Conservation (phyloP, 2,888 invertebrate genomes). For the Drosophila paranaensis region DNA sequence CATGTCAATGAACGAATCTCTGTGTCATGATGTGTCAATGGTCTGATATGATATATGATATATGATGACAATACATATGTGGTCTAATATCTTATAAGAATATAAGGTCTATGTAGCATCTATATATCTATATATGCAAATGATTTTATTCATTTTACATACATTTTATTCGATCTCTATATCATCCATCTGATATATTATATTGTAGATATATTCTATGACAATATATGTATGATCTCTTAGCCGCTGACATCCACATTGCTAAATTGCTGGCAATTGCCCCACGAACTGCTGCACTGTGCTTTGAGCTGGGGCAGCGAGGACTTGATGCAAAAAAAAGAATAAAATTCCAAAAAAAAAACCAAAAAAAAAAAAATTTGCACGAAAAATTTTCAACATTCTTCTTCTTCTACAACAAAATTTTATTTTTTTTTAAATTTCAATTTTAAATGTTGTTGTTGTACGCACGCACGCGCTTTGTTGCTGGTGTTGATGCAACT, state of each 20-base stretch:
- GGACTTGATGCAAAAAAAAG: conserved; percentile 40
- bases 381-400: conserved; percentile 1
- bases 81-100: too few relatives aligned
- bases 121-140: too few relatives aligned
- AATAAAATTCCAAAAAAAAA: conserved; percentile 38
- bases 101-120: too few relatives aligned
- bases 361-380: background rate
- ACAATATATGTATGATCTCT: background rate
- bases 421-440: conserved; percentile 2
- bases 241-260: background rate
- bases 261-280: background rate
- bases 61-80: too few relatives aligned
- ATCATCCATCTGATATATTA: too few relatives aligned
- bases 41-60: too few relatives aligned
- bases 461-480: conserved; percentile 40
- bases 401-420: conserved; percentile 1
- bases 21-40: too few relatives aligned
- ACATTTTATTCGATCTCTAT: too few relatives aligned
- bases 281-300: background rate
- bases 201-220: too few relatives aligned
- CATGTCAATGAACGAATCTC: too few relatives aligned
- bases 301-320: background rate
- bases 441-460: conserved; percentile 7
- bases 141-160: too few relatives aligned
- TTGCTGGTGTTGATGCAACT: conserved; percentile 35